A percentile compares a stretch with the other conserved stretches of the same genome.
Evolutionary conservation across 2,797 vertebrate species (phyloP).

Genomic region (Cyclura pinguis): DNA sequence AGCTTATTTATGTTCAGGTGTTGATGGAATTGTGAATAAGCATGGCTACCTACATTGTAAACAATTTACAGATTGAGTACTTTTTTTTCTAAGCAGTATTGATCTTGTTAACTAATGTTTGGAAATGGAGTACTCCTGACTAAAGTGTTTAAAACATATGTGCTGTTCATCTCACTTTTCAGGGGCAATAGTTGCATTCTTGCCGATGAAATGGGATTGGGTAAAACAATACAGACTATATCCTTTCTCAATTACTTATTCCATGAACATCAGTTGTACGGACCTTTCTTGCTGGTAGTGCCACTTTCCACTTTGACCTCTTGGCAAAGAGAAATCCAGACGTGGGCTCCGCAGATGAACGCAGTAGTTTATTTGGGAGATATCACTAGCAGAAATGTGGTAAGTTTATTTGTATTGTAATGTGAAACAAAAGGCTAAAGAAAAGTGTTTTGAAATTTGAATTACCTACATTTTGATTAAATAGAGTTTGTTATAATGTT

Average conservation of each 20-base stretch:
- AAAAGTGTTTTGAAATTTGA: neutral
- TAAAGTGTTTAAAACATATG: neutral
- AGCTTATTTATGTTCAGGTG: too few species aligned
- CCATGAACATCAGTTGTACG: slow-evolving; percentile 93
- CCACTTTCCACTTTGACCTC: slow-evolving; percentile 95
- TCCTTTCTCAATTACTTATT: slow-evolving; percentile 95
- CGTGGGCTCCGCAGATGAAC: slow-evolving; percentile 96
- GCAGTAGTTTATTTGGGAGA: slow-evolving; percentile 97
- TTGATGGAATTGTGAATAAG: neutral
- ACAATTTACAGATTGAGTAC: neutral
- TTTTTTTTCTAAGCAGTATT: neutral
- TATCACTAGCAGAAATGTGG: slow-evolving; percentile 97
- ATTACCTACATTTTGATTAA: neutral
- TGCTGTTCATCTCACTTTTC: slow-evolving; percentile 53
- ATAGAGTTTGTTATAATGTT: neutral
- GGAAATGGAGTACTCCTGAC: neutral
- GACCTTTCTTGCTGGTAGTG: slow-evolving; percentile 94
- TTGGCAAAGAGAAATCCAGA: slow-evolving; percentile 96
- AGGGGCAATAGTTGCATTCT: slow-evolving; percentile 97
- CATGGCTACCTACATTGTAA: neutral
- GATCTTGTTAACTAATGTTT: neutral
- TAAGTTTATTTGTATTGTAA: slow-evolving; percentile 71
- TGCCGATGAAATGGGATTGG: slow-evolving; percentile 98
- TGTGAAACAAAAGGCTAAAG: slow-evolving; percentile 6
- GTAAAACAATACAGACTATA: slow-evolving; percentile 99